Conservation (phyloP, 1,140 invertebrate genomes). For the Macrobrachium rosenbergii region DNA sequence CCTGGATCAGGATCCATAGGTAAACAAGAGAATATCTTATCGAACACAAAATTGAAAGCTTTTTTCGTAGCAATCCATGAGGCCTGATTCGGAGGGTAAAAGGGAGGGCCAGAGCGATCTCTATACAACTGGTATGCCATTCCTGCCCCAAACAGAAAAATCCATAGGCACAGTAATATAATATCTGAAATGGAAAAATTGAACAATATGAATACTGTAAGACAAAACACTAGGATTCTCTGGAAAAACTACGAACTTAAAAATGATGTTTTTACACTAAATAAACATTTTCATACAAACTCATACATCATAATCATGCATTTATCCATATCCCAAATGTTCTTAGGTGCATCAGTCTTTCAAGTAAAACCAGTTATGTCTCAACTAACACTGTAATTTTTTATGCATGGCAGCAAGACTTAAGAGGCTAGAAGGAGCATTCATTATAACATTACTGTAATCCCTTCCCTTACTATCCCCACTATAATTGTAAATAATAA, state of each 20-base stretch:
- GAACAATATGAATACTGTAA: slow-evolving; percentile 43
- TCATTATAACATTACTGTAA: too few relatives aligned
- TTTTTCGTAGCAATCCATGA: slow-evolving; percentile 54
- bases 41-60: slow-evolving; percentile 42
- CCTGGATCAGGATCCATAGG: slow-evolving; percentile 45
- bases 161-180: slow-evolving; percentile 74
- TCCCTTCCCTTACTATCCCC: too few relatives aligned
- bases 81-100: slow-evolving; percentile 71
- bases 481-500: too few relatives aligned
- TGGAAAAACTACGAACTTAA: background rate
- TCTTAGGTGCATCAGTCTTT: too few relatives aligned
- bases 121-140: slow-evolving; percentile 73
- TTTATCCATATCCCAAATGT: too few relatives aligned
- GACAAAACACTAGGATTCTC: background rate
- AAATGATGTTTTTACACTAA: too few relatives aligned
- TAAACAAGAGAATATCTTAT: slow-evolving; percentile 44
- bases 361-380: too few relatives aligned
- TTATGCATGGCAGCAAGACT: too few relatives aligned
- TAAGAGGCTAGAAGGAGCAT: too few relatives aligned
- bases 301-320: too few relatives aligned
- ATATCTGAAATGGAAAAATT: slow-evolving; percentile 73
- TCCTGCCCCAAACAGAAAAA: slow-evolving; percentile 72
- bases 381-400: too few relatives aligned
- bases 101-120: slow-evolving; percentile 74
- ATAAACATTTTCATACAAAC: too few relatives aligned